Evolutionary conservation across 2,113 vertebrate genomes (phyloP).

Genomic region (Eupsittula cactorum): DNA sequence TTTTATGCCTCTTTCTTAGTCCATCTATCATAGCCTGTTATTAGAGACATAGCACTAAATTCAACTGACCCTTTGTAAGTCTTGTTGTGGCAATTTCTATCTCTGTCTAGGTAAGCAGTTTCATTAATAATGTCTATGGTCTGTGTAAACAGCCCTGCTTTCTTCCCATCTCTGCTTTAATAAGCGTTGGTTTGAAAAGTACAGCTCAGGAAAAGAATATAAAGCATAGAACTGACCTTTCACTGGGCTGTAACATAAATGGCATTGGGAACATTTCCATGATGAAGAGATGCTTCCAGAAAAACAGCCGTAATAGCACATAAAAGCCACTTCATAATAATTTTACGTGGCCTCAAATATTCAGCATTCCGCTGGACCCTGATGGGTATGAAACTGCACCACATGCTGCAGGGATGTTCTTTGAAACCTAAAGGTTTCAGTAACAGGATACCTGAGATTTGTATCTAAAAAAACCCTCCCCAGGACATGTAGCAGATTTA

Average conservation of each 20-base stretch:
- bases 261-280: not conserved
- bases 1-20: not conserved
- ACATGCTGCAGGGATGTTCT: not conserved
- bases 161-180: not conserved
- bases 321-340: conserved; percentile 24
- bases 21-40: not conserved
- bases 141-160: not conserved
- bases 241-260: not conserved
- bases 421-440: not conserved
- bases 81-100: not conserved
- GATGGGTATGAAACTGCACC: not conserved
- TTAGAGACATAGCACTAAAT: not conserved
- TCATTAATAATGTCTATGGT: not conserved
- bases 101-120: not conserved
- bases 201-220: not conserved
- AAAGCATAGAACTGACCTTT: not conserved
- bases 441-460: not conserved
- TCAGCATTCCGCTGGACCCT: not conserved
- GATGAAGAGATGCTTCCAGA: not conserved
- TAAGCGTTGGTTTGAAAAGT: not conserved
- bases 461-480: not conserved
- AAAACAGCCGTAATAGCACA: not conserved
- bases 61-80: not conserved
- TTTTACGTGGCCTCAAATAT: not conserved
- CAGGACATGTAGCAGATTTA: not conserved